These are phyloP conservation scores for Schmidtea mediterranea DNA, from an alignment of 1,140 invertebrate genomes.

Conservation along the genomic window DNA sequence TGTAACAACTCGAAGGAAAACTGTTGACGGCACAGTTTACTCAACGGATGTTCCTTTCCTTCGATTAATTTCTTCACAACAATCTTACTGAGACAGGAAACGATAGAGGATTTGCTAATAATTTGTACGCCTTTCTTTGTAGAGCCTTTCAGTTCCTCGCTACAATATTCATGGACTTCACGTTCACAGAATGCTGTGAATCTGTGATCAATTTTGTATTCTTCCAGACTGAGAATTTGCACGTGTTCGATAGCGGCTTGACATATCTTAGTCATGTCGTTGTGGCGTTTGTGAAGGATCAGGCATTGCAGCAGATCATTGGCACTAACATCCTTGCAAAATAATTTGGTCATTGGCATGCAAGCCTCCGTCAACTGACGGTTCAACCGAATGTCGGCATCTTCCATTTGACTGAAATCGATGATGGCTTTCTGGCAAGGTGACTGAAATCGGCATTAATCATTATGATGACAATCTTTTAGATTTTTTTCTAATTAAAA, in stretches of 20 bases:
- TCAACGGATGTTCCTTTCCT: slow-evolving; percentile 39
- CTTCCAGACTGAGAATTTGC: slow-evolving; percentile 27
- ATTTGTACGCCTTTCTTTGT: not conserved
- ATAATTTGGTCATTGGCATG: slow-evolving; percentile 45
- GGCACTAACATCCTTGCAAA: slow-evolving; percentile 40
- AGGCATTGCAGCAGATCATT: slow-evolving; percentile 66
- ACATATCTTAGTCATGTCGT: slow-evolving; percentile 45
- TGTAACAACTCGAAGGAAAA: slow-evolving; percentile 54
- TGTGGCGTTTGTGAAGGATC: slow-evolving; percentile 64
- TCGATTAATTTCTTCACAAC: slow-evolving; percentile 5
- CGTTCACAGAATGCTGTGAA: slow-evolving; percentile 3
- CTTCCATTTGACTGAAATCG: slow-evolving; percentile 66
- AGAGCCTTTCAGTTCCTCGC: not conserved
- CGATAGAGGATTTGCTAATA: slow-evolving; percentile 4
- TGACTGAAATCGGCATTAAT: no score
- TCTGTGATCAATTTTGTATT: slow-evolving; percentile 3
- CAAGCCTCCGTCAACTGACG: slow-evolving; percentile 50
- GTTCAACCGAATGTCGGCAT: slow-evolving; percentile 55
- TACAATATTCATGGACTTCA: slow-evolving; percentile 6
- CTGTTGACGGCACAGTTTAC: slow-evolving; percentile 58
- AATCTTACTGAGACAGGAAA: slow-evolving; percentile 8
- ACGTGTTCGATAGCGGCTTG: slow-evolving; percentile 67
- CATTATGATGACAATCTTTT: no score
- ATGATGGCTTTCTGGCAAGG: slow-evolving; percentile 39
- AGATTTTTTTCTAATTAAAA: no score